Base-by-base conservation (phyloP, 2,113 vertebrate genomes). In the Burhinus oedicnemus region DNA sequence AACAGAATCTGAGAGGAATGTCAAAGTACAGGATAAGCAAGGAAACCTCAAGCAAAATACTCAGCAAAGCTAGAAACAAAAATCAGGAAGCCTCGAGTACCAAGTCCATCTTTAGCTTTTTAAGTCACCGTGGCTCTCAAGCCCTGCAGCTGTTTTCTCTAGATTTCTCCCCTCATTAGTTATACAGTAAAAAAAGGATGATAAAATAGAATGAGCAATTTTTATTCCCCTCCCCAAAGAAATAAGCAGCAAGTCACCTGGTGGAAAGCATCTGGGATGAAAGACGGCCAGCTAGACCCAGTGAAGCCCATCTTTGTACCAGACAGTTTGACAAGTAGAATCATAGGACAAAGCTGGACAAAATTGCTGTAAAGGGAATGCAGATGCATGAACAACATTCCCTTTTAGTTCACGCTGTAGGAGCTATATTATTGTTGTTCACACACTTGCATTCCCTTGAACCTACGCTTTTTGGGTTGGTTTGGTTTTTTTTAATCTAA, bases 341-440 rank as follows among this genome's bases (percentile, higher is more conserved):
- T 3, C 26, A 42, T 0, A 70, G 55, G 38, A 83, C 29, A 18
- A 29, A 85, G 34, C 3, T 21, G 45, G 74, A 40, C 26, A 70
- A 32, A 52, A 32, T 34, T 6, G 54, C 3, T 10, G 6, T 5
- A 30, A 30, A 74, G 62, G 68, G 38, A 62, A 77, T 8, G 47
- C 16, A 79, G 55, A 65, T 13, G 27, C 21, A 61, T 5, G 57
- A 93, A 58, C 60, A 85, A 19, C 25, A 29, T 52, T 74, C 25
- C 64, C 49, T 49, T 55, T 9, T 0, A 45, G 21, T 3, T 58
- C 84, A 42, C 5, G 1, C 45, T 29, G 36, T 4, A 71, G n/a
- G 66, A 72, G 3, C 60, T 38, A 55, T 0, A 54, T 38, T 27
- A 42, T 42, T 26, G 15, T 7, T 44, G 6, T 23, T 83, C 44